Percentiles rank a stretch among this genome's conserved stretches.
These are phyloP conservation scores for Acyrthosiphon pisum DNA, from an alignment of 1,140 invertebrate genomes.

Conservation along the genomic window DNA sequence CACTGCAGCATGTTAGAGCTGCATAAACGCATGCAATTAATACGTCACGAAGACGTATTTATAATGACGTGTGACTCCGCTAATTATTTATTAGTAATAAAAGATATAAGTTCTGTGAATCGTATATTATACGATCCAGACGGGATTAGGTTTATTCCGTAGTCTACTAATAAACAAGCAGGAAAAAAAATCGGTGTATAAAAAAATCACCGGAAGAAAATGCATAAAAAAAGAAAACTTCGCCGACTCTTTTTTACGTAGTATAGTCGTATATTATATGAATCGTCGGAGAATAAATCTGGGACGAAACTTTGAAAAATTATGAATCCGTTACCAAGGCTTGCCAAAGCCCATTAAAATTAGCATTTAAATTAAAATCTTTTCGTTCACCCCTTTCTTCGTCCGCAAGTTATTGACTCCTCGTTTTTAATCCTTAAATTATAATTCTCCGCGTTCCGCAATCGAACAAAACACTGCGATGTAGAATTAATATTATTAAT, in stretches of 20 bases:
- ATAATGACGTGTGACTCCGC: neutral
- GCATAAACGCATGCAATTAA: neutral
- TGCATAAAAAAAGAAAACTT: neutral
- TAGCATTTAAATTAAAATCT: slow-evolving; percentile 35
- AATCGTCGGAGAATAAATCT: neutral
- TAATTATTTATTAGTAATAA: neutral
- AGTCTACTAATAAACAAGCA: neutral
- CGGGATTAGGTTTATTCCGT: neutral
- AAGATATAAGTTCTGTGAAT: neutral
- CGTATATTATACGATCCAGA: neutral
- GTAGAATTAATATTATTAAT: neutral
- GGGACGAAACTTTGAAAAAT: neutral
- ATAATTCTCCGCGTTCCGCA: neutral
- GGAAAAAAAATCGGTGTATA: neutral
- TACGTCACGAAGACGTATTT: neutral
- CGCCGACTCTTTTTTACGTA: neutral
- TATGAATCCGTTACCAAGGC: neutral
- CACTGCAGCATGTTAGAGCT: neutral
- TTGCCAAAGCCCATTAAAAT: slow-evolving; percentile 4
- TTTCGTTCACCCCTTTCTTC: neutral
- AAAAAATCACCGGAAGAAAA: neutral
- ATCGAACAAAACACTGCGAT: neutral
- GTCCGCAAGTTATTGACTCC: neutral
- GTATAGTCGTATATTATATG: neutral
- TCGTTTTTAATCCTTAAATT: neutral